These are phyloP conservation scores for Platorchestia sp. DNA, from an alignment of 1,140 invertebrate genomes.

Conservation along the genomic window DNA sequence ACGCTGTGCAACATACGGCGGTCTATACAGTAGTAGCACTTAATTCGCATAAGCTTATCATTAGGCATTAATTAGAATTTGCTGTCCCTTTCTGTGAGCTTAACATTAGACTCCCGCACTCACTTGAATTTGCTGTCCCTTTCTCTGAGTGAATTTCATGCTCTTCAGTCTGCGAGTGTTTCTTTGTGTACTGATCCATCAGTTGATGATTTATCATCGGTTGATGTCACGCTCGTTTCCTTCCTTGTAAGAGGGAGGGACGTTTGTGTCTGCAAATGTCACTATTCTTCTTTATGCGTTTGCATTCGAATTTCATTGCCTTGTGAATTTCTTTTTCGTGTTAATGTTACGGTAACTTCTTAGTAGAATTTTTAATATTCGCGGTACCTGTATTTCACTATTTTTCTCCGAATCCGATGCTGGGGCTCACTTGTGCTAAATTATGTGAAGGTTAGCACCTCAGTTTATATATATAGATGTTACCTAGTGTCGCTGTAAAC, in stretches of 20 bases:
- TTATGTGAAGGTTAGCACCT: background rate
- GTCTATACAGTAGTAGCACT: conserved; percentile 3
- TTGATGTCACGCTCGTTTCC: background rate
- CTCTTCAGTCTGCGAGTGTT: background rate
- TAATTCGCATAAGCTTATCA: conserved; percentile 12
- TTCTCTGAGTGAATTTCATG: background rate
- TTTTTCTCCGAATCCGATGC: too few relatives aligned
- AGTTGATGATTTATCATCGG: too few relatives aligned
- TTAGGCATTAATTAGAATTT: background rate
- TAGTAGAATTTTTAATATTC: background rate
- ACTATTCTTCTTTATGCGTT: background rate
- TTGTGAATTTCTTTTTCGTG: background rate
- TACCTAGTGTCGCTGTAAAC: background rate
- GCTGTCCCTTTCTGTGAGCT: background rate
- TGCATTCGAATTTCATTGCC: background rate
- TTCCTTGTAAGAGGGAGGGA: background rate
- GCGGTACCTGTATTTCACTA: too few relatives aligned
- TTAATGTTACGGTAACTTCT: background rate
- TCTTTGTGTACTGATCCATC: background rate
- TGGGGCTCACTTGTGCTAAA: background rate
- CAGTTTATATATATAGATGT: background rate
- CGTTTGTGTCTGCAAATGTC: background rate
- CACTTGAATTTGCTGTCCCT: background rate
- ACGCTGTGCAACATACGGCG: background rate
- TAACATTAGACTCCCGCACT: background rate